Evolutionary conservation across 2,797 vertebrate genomes (phyloP).

Genomic region (Poecilia picta): DNA sequence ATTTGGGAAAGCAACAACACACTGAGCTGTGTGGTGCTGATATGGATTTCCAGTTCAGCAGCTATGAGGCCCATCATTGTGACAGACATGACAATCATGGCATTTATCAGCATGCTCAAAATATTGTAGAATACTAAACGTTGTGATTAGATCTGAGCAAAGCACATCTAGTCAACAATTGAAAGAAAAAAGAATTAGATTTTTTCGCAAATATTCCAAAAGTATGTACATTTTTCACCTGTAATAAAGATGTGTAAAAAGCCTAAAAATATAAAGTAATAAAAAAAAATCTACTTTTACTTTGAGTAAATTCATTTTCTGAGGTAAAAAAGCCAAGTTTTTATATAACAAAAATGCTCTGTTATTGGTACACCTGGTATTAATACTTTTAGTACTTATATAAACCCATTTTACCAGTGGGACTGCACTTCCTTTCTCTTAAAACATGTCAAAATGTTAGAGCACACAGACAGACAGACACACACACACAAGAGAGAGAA

Average conservation of each 20-base stretch:
- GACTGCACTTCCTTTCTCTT: background rate
- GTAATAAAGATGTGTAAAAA: background rate
- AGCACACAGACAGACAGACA: background rate
- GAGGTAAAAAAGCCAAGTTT: background rate
- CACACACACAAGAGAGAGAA: background rate
- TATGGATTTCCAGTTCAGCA: constrained; percentile 38
- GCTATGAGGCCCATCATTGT: constrained; percentile 31
- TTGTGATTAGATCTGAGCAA: constrained; percentile 26
- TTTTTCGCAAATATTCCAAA: background rate
- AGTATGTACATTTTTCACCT: background rate
- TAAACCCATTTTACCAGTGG: background rate
- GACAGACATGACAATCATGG: constrained; percentile 22
- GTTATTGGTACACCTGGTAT: background rate
- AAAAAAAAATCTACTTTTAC: background rate
- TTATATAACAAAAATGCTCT: background rate
- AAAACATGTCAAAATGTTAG: background rate
- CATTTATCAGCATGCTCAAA: constrained; percentile 35
- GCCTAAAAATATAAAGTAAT: background rate
- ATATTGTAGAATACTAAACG: constrained; percentile 31
- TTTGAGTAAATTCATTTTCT: background rate
- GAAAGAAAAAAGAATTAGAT: background rate
- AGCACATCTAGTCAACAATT: constrained; percentile 3
- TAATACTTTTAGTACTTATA: background rate
- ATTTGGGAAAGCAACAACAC: constrained; percentile 21
- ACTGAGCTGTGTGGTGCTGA: constrained; percentile 37